Percentiles rank a stretch among this genome's conserved stretches.
phyloP scores from a whole-genome alignment of 2,888 invertebrate species.

The Spatulosminthurus flaviceps region DNA sequence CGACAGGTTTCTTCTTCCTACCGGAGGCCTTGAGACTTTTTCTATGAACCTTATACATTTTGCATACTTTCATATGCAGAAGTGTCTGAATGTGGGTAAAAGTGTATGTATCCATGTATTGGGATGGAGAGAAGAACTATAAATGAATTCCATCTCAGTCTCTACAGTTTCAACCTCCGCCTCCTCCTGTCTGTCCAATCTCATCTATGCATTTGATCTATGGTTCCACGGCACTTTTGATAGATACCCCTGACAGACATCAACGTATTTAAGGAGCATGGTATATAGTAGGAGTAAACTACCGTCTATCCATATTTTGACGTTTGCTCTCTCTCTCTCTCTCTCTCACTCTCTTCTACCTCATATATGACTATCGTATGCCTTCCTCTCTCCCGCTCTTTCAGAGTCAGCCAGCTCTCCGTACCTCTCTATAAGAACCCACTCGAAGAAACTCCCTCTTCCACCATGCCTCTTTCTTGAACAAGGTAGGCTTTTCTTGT shows the following conservation, averaged over 20 bases:
- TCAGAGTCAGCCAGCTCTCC: not conserved
- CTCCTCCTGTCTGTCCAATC: constrained; percentile 46
- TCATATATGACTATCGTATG: not conserved
- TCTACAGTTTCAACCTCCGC: constrained; percentile 32
- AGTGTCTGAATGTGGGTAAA: too few species aligned
- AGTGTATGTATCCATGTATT: too few species aligned
- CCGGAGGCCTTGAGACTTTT: too few species aligned
- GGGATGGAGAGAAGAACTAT: too few species aligned
- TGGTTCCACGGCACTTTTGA: not conserved
- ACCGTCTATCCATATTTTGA: constrained; percentile 23
- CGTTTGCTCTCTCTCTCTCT: constrained; percentile 1
- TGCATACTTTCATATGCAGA: too few species aligned
- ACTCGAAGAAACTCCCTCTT: too few species aligned
- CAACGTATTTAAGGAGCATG: constrained; percentile 15
- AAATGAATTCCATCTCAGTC: too few species aligned
- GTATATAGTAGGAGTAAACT: constrained; percentile 22
- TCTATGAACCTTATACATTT: too few species aligned
- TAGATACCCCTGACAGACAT: constrained; percentile 5
- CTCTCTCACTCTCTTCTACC: not conserved
- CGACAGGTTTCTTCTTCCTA: too few species aligned
- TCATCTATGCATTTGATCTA: constrained; percentile 40
- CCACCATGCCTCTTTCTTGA: too few species aligned
- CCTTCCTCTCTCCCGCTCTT: too few species aligned
- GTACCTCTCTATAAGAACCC: constrained; percentile 13
- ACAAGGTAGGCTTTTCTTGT: too few species aligned